Conservation (phyloP, 2,113 vertebrate species). For the Anser cygnoides region DNA sequence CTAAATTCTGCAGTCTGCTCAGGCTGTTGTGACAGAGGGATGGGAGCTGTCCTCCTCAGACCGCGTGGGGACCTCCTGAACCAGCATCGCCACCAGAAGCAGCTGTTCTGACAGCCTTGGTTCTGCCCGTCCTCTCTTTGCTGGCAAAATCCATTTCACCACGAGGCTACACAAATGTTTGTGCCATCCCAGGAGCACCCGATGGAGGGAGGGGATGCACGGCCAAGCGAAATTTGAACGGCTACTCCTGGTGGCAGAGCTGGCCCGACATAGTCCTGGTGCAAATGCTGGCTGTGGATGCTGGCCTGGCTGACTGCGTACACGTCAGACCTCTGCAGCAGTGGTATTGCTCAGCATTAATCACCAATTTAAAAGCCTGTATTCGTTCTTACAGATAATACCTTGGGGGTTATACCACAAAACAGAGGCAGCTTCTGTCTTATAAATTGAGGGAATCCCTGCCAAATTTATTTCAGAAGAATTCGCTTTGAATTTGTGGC, state of each 20-base stretch:
- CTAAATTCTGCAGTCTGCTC: not conserved
- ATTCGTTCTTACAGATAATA: not conserved
- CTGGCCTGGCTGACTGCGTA: not conserved
- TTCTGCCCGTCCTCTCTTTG: not conserved
- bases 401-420: not conserved
- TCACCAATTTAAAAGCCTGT: not conserved
- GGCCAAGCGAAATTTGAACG: fast-evolving
- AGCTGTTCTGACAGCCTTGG: not conserved
- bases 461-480: not conserved
- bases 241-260: not conserved
- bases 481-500: not conserved
- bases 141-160: not conserved
- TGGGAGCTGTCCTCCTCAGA: not conserved
- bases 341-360: not conserved
- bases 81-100: not conserved
- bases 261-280: not conserved
- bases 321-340: not conserved
- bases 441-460: not conserved
- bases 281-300: not conserved
- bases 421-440: not conserved
- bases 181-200: not conserved
- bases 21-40: not conserved
- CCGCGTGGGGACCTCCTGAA: not conserved
- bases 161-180: not conserved
- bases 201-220: not conserved